Percentiles rank a stretch among this genome's conserved stretches.
Conservation (phyloP, 2,888 invertebrate species). For the Tipula lateralis region DNA sequence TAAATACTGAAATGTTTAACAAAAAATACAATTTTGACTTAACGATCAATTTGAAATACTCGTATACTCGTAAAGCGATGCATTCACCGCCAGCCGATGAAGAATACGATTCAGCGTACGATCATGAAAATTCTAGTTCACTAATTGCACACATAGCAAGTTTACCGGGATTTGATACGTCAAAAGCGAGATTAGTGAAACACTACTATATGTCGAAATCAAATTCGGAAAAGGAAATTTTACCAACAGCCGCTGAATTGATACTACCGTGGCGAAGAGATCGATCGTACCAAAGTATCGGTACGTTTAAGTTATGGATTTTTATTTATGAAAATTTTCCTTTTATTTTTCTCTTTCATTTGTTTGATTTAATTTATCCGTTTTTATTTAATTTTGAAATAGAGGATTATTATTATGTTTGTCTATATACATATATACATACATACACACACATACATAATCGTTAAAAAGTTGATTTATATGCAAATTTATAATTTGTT, state of each 20-base stretch:
- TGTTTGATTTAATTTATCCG: not conserved
- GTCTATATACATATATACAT: too few relatives aligned
- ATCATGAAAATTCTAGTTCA: slow-evolving; percentile 61
- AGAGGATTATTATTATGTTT: not conserved
- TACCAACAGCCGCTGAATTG: slow-evolving; percentile 73
- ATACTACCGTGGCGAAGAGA: slow-evolving; percentile 81
- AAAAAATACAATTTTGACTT: not conserved
- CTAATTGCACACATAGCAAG: slow-evolving; percentile 65
- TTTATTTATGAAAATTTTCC: slow-evolving; percentile 19
- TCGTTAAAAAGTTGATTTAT: not conserved
- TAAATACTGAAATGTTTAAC: not conserved
- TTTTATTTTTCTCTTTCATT: not conserved
- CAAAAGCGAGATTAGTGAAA: slow-evolving; percentile 65
- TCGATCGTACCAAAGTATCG: slow-evolving; percentile 65
- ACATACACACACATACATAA: not conserved
- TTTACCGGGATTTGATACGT: slow-evolving; percentile 63
- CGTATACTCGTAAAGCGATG: not conserved
- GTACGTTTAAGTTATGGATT: slow-evolving; percentile 51
- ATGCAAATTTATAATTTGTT: not conserved
- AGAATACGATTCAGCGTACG: slow-evolving; percentile 38
- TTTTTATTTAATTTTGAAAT: not conserved
- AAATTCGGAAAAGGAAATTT: slow-evolving; percentile 51
- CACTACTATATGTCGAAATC: slow-evolving; percentile 53
- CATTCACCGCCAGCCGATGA: slow-evolving; percentile 24
- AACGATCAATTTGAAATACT: not conserved